phyloP scores from a whole-genome alignment of 1,140 invertebrate genomes.

The Apis florea region DNA sequence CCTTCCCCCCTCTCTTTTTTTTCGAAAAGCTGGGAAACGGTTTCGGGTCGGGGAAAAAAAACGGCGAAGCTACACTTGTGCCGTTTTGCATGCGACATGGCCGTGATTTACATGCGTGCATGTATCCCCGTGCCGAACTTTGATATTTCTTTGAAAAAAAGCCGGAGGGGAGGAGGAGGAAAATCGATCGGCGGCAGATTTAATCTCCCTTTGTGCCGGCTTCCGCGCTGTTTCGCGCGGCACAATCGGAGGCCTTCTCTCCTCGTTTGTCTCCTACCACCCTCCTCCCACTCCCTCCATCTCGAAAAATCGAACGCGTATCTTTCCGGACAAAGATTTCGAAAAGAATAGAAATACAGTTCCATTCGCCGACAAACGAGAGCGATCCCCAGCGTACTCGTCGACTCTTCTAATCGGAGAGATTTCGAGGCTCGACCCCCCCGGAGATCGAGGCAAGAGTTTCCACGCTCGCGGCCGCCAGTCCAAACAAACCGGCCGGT shows the following conservation, averaged over 20 bases:
- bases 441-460: constrained; percentile 18
- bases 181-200: constrained; percentile 17
- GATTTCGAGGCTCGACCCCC: background rate
- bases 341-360: background rate
- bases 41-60: too few species aligned
- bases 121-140: constrained; percentile 1
- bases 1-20: background rate
- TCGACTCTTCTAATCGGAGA: constrained; percentile 36
- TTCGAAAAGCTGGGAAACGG: background rate
- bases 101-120: constrained; percentile 20
- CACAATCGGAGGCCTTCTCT: background rate
- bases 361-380: background rate
- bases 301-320: background rate
- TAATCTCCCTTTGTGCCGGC: constrained; percentile 27
- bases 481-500: constrained; percentile 32
- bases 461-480: background rate
- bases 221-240: background rate
- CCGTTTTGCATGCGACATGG: constrained; percentile 17
- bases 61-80: background rate
- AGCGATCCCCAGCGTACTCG: background rate
- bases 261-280: background rate
- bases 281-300: too few species aligned
- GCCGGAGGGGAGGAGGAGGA: background rate
- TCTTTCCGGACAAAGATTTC: background rate
- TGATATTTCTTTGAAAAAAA: constrained; percentile 23